phyloP scores from a whole-genome alignment of 2,113 vertebrate species.

The Tenrec ecaudatus region DNA sequence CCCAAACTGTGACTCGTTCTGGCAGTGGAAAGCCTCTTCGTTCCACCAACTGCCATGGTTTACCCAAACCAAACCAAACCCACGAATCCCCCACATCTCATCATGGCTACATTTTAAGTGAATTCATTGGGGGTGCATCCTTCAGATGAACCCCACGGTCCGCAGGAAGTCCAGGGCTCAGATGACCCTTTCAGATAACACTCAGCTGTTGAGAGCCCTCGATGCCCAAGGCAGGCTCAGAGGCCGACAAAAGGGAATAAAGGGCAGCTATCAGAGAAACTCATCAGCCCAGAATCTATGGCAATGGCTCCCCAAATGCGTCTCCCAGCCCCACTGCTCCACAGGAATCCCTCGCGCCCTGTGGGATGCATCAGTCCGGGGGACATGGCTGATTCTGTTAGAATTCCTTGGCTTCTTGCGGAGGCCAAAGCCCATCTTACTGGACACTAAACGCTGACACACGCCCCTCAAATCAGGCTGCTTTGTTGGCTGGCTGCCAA shows the following conservation, averaged over 20 bases:
- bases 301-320: background rate
- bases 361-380: background rate
- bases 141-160: background rate
- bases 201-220: too few relatives aligned
- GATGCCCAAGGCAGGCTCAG: background rate
- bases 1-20: too few relatives aligned
- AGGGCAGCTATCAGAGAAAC: fast-evolving
- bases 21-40: too few relatives aligned
- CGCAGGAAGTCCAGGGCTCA: background rate
- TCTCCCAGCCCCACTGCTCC: background rate
- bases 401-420: background rate
- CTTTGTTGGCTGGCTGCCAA: background rate
- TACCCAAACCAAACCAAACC: too few relatives aligned
- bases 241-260: background rate
- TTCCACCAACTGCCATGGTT: too few relatives aligned
- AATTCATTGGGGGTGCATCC: background rate
- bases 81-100: background rate
- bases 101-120: background rate
- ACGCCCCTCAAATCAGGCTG: background rate
- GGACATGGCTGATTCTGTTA: background rate
- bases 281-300: background rate
- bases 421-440: background rate
- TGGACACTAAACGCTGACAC: background rate
- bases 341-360: background rate
- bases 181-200: background rate